Conservation (phyloP, 1,140 invertebrate species). For the Mizuhopecten yessoensis region DNA sequence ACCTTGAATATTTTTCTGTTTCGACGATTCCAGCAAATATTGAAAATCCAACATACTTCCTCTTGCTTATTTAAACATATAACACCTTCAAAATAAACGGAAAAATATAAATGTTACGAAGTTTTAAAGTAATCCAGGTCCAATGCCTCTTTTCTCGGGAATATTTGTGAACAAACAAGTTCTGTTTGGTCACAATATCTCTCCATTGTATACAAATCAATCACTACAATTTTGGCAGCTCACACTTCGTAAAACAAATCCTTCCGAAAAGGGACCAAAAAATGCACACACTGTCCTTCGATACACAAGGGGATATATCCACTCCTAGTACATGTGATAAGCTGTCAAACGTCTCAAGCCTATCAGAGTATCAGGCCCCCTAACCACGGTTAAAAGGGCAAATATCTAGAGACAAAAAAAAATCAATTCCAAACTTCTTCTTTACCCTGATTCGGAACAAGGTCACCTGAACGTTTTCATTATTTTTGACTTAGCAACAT, state of each 20-base stretch:
- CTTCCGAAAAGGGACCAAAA: not conserved
- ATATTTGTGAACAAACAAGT: not conserved
- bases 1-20: too few species aligned
- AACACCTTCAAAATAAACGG: not conserved
- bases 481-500: slow-evolving; percentile 12
- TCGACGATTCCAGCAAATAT: not conserved
- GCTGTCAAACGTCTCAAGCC: not conserved
- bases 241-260: not conserved
- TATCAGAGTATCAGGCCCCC: slow-evolving; percentile 5
- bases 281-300: not conserved
- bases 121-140: not conserved
- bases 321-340: not conserved
- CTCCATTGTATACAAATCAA: not conserved
- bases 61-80: too few species aligned
- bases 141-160: not conserved
- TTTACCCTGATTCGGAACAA: not conserved
- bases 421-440: slow-evolving; percentile 17
- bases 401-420: not conserved
- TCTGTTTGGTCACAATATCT: not conserved
- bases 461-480: not conserved
- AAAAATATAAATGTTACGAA: not conserved
- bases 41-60: not conserved
- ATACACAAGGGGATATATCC: not conserved
- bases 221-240: slow-evolving; percentile 3
- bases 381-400: not conserved